Evolutionary conservation across 2,113 vertebrate genomes (phyloP).

Genomic region (Chiloscyllium plagiosum): DNA sequence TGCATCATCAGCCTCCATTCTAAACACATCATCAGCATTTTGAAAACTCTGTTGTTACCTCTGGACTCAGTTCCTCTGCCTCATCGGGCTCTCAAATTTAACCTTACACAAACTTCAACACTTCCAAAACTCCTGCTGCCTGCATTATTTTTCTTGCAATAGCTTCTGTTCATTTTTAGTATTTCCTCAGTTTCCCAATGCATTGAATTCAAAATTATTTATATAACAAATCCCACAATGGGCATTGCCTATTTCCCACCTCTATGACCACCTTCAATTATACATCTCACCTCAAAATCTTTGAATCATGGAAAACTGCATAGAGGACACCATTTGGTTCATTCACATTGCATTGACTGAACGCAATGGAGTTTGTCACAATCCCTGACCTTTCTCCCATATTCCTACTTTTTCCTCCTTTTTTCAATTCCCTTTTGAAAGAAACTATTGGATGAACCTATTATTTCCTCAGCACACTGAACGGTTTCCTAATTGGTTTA

Average conservation of each 20-base stretch:
- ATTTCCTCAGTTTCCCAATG: background rate
- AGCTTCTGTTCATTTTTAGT: background rate
- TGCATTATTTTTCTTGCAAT: background rate
- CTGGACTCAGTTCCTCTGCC: background rate
- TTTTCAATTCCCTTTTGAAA: no score
- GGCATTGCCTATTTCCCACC: background rate
- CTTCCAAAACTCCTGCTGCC: background rate
- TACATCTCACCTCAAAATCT: background rate
- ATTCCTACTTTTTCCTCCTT: no score
- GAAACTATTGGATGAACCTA: no score
- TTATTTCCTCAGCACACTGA: no score
- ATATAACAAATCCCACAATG: background rate
- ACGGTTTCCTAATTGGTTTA: background rate
- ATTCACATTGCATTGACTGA: no score
- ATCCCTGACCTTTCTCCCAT: no score
- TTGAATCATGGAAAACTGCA: background rate
- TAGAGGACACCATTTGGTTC: background rate
- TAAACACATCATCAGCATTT: background rate
- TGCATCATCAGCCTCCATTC: background rate
- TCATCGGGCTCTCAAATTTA: background rate
- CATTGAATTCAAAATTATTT: background rate
- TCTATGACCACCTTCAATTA: background rate
- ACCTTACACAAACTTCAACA: background rate
- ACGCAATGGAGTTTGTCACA: background rate
- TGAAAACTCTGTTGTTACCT: background rate